phyloP scores from a whole-genome alignment of 2,797 vertebrate genomes.

The Leptoclinus maculatus region DNA sequence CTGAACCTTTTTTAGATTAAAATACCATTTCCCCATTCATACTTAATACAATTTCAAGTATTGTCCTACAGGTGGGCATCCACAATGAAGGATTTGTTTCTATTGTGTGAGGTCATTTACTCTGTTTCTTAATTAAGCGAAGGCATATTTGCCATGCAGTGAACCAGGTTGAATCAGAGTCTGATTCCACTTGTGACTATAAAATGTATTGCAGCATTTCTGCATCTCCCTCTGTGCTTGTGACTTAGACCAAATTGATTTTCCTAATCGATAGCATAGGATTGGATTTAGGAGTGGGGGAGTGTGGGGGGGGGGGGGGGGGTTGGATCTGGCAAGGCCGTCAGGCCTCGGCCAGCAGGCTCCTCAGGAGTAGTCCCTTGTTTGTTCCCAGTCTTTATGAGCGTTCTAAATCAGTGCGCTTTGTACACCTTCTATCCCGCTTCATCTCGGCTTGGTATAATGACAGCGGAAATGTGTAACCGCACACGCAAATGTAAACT shows the following conservation, averaged over 20 bases:
- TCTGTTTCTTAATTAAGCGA: slow-evolving; percentile 61
- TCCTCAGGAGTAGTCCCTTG: slow-evolving; percentile 13
- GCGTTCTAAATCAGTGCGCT: slow-evolving; percentile 29
- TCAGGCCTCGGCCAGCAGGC: slow-evolving; percentile 32
- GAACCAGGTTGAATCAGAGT: slow-evolving; percentile 44
- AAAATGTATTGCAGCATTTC: slow-evolving; percentile 70
- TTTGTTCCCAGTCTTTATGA: slow-evolving; percentile 17
- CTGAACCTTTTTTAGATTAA: slow-evolving; percentile 57
- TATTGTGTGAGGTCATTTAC: slow-evolving; percentile 14
- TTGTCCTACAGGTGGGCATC: slow-evolving; percentile 40
- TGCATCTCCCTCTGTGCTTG: slow-evolving; percentile 65
- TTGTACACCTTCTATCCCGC: slow-evolving; percentile 29
- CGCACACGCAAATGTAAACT: slow-evolving; percentile 72
- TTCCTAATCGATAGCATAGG: slow-evolving; percentile 78
- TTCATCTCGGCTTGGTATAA: slow-evolving; percentile 41
- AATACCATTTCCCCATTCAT: slow-evolving; percentile 37
- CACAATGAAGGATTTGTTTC: slow-evolving; percentile 28
- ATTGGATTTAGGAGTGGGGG: slow-evolving; percentile 74
- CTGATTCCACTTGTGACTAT: slow-evolving; percentile 53
- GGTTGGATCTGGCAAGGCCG: slow-evolving; percentile 15
- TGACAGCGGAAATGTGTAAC: slow-evolving; percentile 47
- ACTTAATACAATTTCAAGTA: slow-evolving; percentile 41
- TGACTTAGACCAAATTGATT: slow-evolving; percentile 80
- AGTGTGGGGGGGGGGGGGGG: background rate
- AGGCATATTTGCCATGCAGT: slow-evolving; percentile 41